Base-by-base conservation (phyloP, 2,797 vertebrate genomes). In the Dryobates pubescens region DNA sequence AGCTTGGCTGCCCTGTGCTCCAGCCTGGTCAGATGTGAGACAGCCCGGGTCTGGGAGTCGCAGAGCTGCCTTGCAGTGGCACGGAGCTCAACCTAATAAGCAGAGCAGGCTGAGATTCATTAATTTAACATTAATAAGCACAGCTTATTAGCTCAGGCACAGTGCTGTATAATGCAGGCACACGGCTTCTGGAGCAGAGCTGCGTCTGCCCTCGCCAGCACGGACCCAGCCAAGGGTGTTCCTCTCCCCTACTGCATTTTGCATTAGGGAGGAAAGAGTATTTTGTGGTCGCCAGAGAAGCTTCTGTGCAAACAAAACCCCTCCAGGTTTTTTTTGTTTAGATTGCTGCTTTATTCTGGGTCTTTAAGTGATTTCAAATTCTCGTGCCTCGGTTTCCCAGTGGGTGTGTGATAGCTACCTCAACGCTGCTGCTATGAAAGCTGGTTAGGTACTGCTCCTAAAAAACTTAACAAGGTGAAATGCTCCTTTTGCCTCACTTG, bases 121-220 rank as follows among this genome's bases (percentile, higher is more conserved):
- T 96, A 96, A 96, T 95, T 96, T 96, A 96, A 96, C 95, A 96
- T 96, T 96, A 96, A 96, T 96, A 96, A 95, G 95, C 93, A 72
- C 93, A 94, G 93, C 94, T 95, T 92, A 95, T 95, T 95, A 96
- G 90, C 93, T 92, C 84, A 90, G 94, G 85, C 90, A 75, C 84
- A 87, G 89, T 15, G 80, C 93, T 96, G 95, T 71, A 20, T 38
- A 77, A 83, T 47, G 56, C 94, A 94, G 93, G 90, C 90, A 34
- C 89, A 83, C 54, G 20, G 93, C 89, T 95, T 71, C 93, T 95
- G 92, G 79, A 95, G 89, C 84, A 82, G 89, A 89, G 87, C 72
- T 7, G 41, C 0, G 3, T 64, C 73, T 0, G 9, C 67, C 65
- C 51, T 87, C 9, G 63, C 92, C 92, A 92, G 86, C 90, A 89